phyloP scores from a whole-genome alignment of 2,888 invertebrate genomes.

The Cephalotes varians region DNA sequence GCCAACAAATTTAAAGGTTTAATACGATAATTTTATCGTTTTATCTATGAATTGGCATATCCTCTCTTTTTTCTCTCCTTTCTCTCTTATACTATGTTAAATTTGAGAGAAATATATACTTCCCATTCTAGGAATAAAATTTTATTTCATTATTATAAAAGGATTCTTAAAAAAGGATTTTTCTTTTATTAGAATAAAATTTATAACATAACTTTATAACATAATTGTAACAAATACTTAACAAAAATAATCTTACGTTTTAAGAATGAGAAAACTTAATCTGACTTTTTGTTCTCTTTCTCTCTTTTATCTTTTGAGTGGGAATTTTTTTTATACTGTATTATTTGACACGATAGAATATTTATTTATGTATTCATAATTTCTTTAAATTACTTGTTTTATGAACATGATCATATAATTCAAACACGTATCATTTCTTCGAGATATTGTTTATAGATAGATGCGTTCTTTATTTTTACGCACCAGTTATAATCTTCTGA shows the following conservation, averaged over 20 bases:
- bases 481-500: not conserved
- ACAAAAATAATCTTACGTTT: not conserved
- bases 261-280: not conserved
- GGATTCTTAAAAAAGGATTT: not conserved
- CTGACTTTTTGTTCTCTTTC: not conserved
- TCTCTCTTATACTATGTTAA: not conserved
- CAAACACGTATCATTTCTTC: not conserved
- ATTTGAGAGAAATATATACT: not conserved
- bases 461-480: not conserved
- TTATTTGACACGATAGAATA: not conserved
- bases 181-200: no score
- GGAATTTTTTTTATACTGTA: not conserved
- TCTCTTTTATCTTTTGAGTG: not conserved
- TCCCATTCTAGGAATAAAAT: not conserved
- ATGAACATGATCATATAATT: not conserved
- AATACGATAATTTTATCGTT: not conserved
- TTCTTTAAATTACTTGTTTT: not conserved
- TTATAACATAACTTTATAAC: no score
- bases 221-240: not conserved
- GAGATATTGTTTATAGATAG: not conserved
- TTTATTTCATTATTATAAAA: not conserved
- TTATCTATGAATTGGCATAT: not conserved
- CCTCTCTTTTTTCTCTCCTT: no score
- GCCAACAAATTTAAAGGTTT: conserved; percentile 5
- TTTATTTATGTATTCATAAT: not conserved